A percentile compares a stretch with the other conserved stretches of the same genome.
Conservation (phyloP, 2,113 vertebrate genomes). For the Cygnus buccinator region DNA sequence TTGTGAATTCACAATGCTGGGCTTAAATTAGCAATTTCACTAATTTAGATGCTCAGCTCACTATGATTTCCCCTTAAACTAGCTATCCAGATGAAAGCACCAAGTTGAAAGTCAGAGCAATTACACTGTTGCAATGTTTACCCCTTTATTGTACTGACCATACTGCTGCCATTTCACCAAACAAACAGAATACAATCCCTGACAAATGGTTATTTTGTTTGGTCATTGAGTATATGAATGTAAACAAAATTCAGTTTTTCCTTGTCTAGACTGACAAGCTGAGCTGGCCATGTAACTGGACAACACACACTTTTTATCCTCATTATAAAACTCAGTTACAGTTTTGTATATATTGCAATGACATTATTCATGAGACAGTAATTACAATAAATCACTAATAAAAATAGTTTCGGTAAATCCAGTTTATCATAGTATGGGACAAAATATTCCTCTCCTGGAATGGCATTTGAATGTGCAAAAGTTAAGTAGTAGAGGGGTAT, state of each 20-base stretch:
- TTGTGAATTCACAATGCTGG: background rate
- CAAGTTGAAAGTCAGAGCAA: background rate
- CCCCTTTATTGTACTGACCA: background rate
- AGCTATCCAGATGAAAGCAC: background rate
- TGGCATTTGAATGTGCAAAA: background rate
- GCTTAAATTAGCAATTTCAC: background rate
- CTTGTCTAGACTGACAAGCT: background rate
- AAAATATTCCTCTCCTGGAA: background rate
- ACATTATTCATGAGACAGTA: background rate
- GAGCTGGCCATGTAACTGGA: background rate
- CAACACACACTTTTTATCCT: background rate
- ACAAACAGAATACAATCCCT: background rate
- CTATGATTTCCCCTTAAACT: background rate
- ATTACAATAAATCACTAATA: conserved; percentile 6
- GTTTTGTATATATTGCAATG: background rate
- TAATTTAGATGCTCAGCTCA: background rate
- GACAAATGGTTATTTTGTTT: background rate
- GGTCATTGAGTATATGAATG: background rate
- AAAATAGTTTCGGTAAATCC: conserved; percentile 25
- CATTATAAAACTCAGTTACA: background rate
- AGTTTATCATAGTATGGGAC: background rate
- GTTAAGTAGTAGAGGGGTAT: background rate
- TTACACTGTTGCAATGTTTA: background rate
- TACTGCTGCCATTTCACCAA: background rate
- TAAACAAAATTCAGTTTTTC: background rate